A percentile compares a stretch with the other conserved stretches of the same genome.
These are phyloP conservation scores for Ectemnius lituratus DNA, from an alignment of 2,888 invertebrate species.

Conservation along the genomic window DNA sequence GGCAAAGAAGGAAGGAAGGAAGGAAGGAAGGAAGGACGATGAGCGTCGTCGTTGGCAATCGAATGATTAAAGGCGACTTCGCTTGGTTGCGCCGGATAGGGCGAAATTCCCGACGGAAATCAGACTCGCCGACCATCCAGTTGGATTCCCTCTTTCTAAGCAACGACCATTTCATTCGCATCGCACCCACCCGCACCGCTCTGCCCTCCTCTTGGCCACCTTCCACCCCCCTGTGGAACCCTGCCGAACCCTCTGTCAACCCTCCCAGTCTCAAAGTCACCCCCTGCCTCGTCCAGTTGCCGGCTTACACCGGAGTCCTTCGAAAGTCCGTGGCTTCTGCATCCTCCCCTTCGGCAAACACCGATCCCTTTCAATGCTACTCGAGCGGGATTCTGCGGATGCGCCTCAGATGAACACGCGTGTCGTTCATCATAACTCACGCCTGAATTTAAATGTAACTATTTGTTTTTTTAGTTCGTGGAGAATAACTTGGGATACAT, in stretches of 20 bases:
- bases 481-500: no score
- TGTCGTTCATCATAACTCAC: no score
- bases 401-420: not conserved
- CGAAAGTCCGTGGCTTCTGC: conserved; percentile 67
- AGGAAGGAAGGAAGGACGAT: conserved; percentile 41
- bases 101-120: conserved; percentile 64
- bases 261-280: conserved; percentile 58
- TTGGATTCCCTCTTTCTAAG: conserved; percentile 68
- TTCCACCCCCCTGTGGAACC: conserved; percentile 52
- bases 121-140: conserved; percentile 61
- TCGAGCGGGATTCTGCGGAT: not conserved
- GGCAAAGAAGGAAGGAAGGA: not conserved
- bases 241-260: not conserved
- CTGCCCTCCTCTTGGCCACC: conserved; percentile 50
- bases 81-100: conserved; percentile 52
- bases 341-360: conserved; percentile 72
- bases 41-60: conserved; percentile 55
- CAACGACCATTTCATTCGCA: conserved; percentile 30
- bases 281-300: conserved; percentile 42
- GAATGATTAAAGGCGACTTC: conserved; percentile 61
- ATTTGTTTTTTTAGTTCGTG: no score
- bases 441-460: no score
- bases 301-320: conserved; percentile 52
- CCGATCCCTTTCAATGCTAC: conserved; percentile 31
- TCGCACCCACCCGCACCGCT: conserved; percentile 2